Evolutionary conservation across 2,797 vertebrate genomes (phyloP).

Genomic region (Squalus acanthias): DNA sequence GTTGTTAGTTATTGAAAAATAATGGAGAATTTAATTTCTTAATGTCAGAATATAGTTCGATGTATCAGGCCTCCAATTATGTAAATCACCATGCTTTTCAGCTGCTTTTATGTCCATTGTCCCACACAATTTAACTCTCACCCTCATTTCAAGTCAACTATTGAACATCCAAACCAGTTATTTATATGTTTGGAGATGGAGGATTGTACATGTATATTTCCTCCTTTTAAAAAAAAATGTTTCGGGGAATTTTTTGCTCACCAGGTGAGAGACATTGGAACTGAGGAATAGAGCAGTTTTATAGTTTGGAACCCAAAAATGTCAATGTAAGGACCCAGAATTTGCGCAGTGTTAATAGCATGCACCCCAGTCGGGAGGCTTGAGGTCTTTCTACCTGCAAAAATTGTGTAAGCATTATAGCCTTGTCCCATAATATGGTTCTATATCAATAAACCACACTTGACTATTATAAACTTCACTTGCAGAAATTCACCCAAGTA

Average conservation of each 20-base stretch:
- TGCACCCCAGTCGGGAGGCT: neutral
- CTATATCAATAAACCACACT: constrained; percentile 1
- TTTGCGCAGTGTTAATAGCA: neutral
- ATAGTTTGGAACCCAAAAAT: neutral
- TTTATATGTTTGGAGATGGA: too few species aligned
- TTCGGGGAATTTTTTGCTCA: neutral
- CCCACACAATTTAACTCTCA: too few species aligned
- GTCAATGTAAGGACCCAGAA: neutral
- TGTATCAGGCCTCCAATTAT: too few species aligned
- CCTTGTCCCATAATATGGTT: neutral
- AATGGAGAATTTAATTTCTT: too few species aligned
- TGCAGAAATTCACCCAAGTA: constrained; percentile 10
- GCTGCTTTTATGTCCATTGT: too few species aligned
- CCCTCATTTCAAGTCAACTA: too few species aligned
- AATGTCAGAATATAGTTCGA: too few species aligned
- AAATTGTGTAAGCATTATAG: neutral
- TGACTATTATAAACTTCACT: neutral
- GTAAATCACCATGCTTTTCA: too few species aligned
- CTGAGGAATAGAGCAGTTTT: neutral
- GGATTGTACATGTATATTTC: too few species aligned
- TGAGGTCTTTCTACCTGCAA: neutral
- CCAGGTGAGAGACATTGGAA: neutral
- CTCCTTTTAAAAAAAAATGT: neutral
- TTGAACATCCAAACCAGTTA: neutral
- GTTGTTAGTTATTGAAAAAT: too few species aligned